Evolutionary conservation across 2,113 vertebrate genomes (phyloP).

Genomic region (Hepsetus odoe): DNA sequence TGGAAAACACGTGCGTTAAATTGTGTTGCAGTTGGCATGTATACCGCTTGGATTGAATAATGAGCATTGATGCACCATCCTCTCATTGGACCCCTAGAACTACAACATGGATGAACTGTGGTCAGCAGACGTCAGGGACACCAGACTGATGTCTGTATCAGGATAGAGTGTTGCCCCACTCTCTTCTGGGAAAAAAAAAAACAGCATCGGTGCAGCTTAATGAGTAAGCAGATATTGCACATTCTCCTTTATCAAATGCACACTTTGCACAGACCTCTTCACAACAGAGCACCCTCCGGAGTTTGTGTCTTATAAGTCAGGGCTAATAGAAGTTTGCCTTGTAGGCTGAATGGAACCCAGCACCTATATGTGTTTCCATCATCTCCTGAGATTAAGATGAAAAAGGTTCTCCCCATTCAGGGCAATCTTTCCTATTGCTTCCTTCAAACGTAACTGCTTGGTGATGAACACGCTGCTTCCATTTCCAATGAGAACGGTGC

Average conservation of each 20-base stretch:
- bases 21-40: no score
- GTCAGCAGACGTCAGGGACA: background rate
- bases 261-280: background rate
- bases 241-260: background rate
- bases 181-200: background rate
- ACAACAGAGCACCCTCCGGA: background rate
- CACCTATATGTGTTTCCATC: slow-evolving; percentile 10
- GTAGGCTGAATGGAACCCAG: background rate
- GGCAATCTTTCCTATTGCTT: slow-evolving; percentile 12
- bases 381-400: slow-evolving; percentile 25
- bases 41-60: no score
- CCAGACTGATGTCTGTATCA: background rate
- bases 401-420: slow-evolving; percentile 16
- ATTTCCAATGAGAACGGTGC: slow-evolving; percentile 15
- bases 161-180: background rate
- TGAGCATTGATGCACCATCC: background rate
- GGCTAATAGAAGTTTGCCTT: background rate
- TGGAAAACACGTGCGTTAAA: no score
- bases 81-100: background rate
- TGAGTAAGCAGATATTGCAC: slow-evolving; percentile 1
- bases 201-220: background rate
- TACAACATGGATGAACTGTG: background rate
- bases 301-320: background rate
- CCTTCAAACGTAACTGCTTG: slow-evolving; percentile 1
- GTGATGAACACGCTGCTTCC: slow-evolving; percentile 37